Evolutionary conservation across 2,113 vertebrate species (phyloP).

Genomic region (Cottus gobio): DNA sequence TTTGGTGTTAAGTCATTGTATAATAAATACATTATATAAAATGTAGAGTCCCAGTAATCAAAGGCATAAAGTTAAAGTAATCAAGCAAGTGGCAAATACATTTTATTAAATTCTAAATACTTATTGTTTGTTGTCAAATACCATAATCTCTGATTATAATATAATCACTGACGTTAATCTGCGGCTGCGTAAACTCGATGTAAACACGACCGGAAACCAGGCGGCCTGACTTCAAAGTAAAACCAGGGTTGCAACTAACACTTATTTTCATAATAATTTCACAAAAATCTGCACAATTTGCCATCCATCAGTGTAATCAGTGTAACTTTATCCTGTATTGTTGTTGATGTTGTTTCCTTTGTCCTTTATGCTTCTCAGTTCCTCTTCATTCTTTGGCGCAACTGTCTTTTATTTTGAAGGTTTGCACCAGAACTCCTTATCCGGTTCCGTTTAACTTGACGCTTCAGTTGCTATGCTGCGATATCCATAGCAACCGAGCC

Average conservation of each 20-base stretch:
- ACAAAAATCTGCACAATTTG: too few species aligned
- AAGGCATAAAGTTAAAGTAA: too few species aligned
- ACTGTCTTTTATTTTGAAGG: conserved; percentile 47
- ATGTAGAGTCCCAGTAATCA: too few species aligned
- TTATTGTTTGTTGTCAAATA: too few species aligned
- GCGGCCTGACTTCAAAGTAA: conserved; percentile 32
- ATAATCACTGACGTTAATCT: conserved; percentile 44
- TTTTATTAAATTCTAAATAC: too few species aligned
- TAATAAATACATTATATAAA: too few species aligned
- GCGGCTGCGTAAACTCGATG: neutral
- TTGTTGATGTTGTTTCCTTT: neutral
- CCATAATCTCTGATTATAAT: too few species aligned
- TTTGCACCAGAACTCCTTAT: rapidly evolving
- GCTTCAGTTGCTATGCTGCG: neutral
- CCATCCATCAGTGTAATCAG: neutral
- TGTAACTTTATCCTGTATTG: too few species aligned
- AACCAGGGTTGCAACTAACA: neutral
- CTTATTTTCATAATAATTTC: neutral
- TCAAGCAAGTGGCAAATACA: too few species aligned
- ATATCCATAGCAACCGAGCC: conserved; percentile 46
- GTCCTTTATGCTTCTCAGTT: neutral
- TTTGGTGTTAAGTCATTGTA: neutral
- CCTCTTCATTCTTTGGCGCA: neutral
- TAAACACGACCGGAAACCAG: neutral
- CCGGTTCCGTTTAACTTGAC: neutral